These are phyloP conservation scores for Aphidius colemani DNA, from an alignment of 2,888 invertebrate species.

Conservation along the genomic window DNA sequence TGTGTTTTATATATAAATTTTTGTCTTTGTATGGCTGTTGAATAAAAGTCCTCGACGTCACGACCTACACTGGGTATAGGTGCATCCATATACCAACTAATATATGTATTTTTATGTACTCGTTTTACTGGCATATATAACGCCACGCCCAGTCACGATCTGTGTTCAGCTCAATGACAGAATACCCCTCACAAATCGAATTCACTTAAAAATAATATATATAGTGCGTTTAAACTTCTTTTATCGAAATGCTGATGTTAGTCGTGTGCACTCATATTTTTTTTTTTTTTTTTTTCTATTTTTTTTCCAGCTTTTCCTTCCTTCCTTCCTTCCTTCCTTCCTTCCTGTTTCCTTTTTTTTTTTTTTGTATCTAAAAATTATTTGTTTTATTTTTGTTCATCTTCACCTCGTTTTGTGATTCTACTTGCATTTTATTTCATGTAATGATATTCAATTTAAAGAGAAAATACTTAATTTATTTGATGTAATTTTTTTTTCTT, in stretches of 20 bases:
- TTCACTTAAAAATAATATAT: too few relatives aligned
- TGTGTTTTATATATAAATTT: too few relatives aligned
- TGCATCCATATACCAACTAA: constrained; percentile 1
- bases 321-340: constrained; percentile 2
- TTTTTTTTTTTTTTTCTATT: too few relatives aligned
- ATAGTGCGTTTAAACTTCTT: too few relatives aligned
- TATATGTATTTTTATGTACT: background rate
- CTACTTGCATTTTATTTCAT: too few relatives aligned
- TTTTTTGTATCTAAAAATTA: constrained; percentile 7
- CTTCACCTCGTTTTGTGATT: background rate
- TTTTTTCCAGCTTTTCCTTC: background rate
- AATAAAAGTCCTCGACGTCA: too few relatives aligned
- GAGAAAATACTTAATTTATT: too few relatives aligned
- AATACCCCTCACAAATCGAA: background rate
- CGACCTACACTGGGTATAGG: background rate
- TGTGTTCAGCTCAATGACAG: constrained; percentile 19
- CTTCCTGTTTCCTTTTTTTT: constrained; percentile 13
- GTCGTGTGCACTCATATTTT: too few relatives aligned
- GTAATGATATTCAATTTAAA: too few relatives aligned
- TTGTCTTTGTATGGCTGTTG: background rate
- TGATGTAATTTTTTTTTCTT: too few relatives aligned
- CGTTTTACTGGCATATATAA: constrained; percentile 19
- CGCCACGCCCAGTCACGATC: constrained; percentile 27
- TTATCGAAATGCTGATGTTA: too few relatives aligned
- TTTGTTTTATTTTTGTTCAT: background rate